phyloP scores from a whole-genome alignment of 1,140 invertebrate species.

The Lordiphosa clarofinis region DNA sequence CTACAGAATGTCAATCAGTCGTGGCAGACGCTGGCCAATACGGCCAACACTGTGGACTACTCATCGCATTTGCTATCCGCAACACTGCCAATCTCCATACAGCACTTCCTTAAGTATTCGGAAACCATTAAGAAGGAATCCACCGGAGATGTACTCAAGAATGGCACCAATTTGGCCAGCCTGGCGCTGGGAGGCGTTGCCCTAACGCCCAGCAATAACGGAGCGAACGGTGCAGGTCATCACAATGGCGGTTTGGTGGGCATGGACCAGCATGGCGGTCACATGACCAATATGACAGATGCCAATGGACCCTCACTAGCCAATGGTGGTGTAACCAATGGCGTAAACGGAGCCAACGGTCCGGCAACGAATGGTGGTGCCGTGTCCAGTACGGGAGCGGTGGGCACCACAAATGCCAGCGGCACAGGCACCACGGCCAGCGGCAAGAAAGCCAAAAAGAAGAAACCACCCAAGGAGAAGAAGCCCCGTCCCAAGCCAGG shows the following conservation, averaged over 20 bases:
- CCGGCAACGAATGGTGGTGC: slow-evolving; percentile 57
- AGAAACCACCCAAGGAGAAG: slow-evolving; percentile 85
- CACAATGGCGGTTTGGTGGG: slow-evolving; percentile 67
- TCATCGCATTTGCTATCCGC: slow-evolving; percentile 79
- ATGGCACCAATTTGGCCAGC: slow-evolving; percentile 75
- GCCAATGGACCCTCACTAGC: slow-evolving; percentile 55
- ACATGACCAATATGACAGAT: slow-evolving; percentile 72
- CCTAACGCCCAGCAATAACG: slow-evolving; percentile 63
- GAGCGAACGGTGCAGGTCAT: slow-evolving; percentile 47
- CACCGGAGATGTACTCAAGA: slow-evolving; percentile 74
- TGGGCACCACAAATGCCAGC: slow-evolving; percentile 61
- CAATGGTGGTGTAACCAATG: slow-evolving; percentile 54
- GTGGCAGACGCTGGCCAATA: slow-evolving; percentile 79
- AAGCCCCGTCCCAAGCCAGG: slow-evolving; percentile 88
- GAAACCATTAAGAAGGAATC: slow-evolving; percentile 80
- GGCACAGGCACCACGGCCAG: slow-evolving; percentile 77
- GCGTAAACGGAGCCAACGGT: slow-evolving; percentile 64
- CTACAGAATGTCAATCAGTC: slow-evolving; percentile 80
- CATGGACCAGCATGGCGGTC: slow-evolving; percentile 65
- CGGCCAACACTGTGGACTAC: slow-evolving; percentile 79
- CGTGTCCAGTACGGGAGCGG: slow-evolving; percentile 61
- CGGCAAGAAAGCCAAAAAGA: slow-evolving; percentile 91
- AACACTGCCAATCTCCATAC: slow-evolving; percentile 80
- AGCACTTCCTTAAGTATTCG: slow-evolving; percentile 80
- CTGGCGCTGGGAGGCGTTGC: slow-evolving; percentile 72